A percentile compares a stretch with the other conserved stretches of the same genome.
phyloP scores from a whole-genome alignment of 2,888 invertebrate genomes.

The Hemicrepidius hirtus region DNA sequence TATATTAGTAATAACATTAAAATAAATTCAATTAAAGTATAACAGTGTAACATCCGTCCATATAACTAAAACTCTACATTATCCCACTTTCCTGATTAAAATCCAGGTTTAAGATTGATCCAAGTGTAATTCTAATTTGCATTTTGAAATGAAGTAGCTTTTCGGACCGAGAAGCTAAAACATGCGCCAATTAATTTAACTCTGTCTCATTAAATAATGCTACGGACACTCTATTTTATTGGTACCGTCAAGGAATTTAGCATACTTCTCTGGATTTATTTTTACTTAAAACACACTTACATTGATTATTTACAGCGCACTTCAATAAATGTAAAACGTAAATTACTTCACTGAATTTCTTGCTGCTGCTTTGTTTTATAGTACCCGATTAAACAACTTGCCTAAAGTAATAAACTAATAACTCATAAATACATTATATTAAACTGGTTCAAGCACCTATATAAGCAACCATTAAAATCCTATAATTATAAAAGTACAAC shows the following conservation, averaged over 20 bases:
- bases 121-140: slow-evolving; percentile 25
- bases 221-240: slow-evolving; percentile 20
- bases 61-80: neutral
- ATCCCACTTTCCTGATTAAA: slow-evolving; percentile 38
- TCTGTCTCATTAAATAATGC: slow-evolving; percentile 37
- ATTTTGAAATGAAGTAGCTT: slow-evolving; percentile 32
- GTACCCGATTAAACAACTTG: slow-evolving; percentile 1
- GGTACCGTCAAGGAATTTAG: slow-evolving; percentile 13
- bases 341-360: too few relatives aligned
- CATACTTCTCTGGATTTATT: slow-evolving; percentile 7
- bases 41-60: too few relatives aligned
- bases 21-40: too few relatives aligned
- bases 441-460: too few relatives aligned
- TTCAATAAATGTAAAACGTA: neutral
- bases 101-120: slow-evolving; percentile 31
- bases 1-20: too few relatives aligned
- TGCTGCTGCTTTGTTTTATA: too few relatives aligned
- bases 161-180: slow-evolving; percentile 23
- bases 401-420: neutral
- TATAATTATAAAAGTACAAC: too few relatives aligned
- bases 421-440: neutral
- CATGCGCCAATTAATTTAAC: slow-evolving; percentile 33
- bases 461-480: too few relatives aligned
- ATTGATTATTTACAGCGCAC: neutral
- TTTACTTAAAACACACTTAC: neutral